Percentiles rank a stretch among this genome's conserved stretches.
phyloP scores from a whole-genome alignment of 1,140 invertebrate species.

The Thrips palmi region DNA sequence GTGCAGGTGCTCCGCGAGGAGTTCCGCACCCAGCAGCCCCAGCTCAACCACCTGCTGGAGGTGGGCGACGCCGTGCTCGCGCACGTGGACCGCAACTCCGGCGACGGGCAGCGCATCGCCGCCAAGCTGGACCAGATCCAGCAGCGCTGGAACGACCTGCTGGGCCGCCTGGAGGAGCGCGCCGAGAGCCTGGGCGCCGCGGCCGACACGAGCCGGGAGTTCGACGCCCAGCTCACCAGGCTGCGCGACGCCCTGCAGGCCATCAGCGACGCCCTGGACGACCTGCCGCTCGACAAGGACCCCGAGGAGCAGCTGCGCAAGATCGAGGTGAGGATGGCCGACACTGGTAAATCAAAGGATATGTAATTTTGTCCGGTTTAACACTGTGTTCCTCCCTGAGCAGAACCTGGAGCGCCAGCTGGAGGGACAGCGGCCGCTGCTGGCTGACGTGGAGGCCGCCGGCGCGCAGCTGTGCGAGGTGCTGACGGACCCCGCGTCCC shows the following conservation, averaged over 20 bases:
- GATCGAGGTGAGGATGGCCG: constrained; percentile 30
- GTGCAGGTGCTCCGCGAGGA: constrained; percentile 79
- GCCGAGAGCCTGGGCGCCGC: constrained; percentile 70
- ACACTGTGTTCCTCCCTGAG: constrained; percentile 13
- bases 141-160: constrained; percentile 61
- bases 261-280: constrained; percentile 72
- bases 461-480: constrained; percentile 72
- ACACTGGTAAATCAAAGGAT: constrained; percentile 17
- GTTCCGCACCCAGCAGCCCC: constrained; percentile 75
- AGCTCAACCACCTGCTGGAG: constrained; percentile 66
- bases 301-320: constrained; percentile 73
- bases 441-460: constrained; percentile 74
- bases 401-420: constrained; percentile 67
- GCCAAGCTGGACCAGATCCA: constrained; percentile 44
- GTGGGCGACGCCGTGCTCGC: constrained; percentile 57
- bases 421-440: constrained; percentile 63
- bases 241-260: constrained; percentile 62
- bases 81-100: constrained; percentile 44
- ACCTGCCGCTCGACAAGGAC: constrained; percentile 61
- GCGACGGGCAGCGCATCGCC: constrained; percentile 52
- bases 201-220: constrained; percentile 73
- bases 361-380: constrained; percentile 7
- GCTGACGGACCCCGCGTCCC: constrained; percentile 74
- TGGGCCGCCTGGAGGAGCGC: constrained; percentile 59
- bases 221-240: constrained; percentile 65